Percentiles rank a stretch among this genome's conserved stretches.
These are phyloP conservation scores for Saguinus midas DNA, from an alignment of 2,113 vertebrate species.

Conservation along the genomic window DNA sequence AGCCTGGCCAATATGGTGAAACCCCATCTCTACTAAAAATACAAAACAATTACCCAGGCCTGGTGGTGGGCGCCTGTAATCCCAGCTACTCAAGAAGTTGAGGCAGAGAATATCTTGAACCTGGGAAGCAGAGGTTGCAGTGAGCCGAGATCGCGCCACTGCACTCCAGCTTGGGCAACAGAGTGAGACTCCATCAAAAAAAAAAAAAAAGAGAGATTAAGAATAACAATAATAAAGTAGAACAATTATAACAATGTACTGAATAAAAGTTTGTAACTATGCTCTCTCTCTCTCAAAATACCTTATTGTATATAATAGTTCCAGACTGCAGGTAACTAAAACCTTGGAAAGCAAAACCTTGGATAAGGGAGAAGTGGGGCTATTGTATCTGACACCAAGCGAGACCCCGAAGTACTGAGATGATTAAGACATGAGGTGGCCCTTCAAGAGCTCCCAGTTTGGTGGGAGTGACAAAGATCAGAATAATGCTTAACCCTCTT, in stretches of 20 bases:
- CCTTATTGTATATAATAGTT: neutral
- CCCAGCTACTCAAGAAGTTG: neutral
- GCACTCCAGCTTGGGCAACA: neutral
- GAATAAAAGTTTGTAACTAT: neutral
- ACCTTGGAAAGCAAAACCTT: neutral
- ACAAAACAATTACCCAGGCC: neutral
- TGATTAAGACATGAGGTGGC: neutral
- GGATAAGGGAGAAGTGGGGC: neutral
- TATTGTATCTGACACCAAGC: neutral
- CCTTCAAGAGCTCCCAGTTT: neutral
- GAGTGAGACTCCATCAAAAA: neutral
- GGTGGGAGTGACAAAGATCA: neutral
- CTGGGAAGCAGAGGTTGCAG: neutral
- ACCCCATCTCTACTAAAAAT: neutral
- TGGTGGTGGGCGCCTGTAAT: neutral
- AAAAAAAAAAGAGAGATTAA: neutral
- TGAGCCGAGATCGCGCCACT: neutral
- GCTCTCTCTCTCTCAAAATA: neutral
- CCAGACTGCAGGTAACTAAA: neutral
- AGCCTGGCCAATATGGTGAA: neutral
- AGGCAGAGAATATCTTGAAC: neutral
- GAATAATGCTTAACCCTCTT: neutral
- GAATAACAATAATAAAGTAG: neutral
- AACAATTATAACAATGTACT: neutral
- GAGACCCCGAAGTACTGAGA: neutral